Conservation (phyloP, 2,113 vertebrate genomes). For the Paraplagusia blochii region DNA sequence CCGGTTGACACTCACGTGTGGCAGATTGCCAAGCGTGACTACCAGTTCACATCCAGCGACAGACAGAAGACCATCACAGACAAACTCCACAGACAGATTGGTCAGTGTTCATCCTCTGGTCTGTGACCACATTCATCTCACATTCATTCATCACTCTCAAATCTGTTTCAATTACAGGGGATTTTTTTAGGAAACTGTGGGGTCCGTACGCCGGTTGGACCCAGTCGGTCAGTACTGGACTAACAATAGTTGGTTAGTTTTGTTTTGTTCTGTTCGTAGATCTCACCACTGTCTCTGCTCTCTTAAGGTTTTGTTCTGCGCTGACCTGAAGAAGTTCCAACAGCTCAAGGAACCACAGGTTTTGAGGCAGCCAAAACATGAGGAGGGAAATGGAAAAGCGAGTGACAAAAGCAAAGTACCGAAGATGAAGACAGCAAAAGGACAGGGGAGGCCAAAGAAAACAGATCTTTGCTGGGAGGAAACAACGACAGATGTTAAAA, state of each 20-base stretch:
- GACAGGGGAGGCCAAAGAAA: no score
- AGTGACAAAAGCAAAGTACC: no score
- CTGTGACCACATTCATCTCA: neutral
- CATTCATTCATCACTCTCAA: neutral
- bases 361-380: conserved; percentile 34
- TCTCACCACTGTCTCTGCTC: conserved; percentile 7
- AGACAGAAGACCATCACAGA: conserved; percentile 78
- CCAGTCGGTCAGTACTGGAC: conserved; percentile 84
- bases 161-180: conserved; percentile 72
- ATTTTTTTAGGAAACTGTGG: conserved; percentile 89
- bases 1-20: conserved; percentile 92
- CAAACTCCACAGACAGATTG: conserved; percentile 83
- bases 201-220: conserved; percentile 92
- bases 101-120: conserved; percentile 67
- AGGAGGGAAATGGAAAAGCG: conserved; percentile 41
- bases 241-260: neutral
- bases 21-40: conserved; percentile 89
- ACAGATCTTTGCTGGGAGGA: no score
- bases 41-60: conserved; percentile 62
- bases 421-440: no score
- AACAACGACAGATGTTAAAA: no score
- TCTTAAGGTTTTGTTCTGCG: conserved; percentile 86
- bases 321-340: conserved; percentile 84
- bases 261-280: neutral
- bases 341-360: conserved; percentile 51